A percentile compares a stretch with the other conserved stretches of the same genome.
These are phyloP conservation scores for Pandemis corylana DNA, from an alignment of 2,888 invertebrate species.

Conservation along the genomic window DNA sequence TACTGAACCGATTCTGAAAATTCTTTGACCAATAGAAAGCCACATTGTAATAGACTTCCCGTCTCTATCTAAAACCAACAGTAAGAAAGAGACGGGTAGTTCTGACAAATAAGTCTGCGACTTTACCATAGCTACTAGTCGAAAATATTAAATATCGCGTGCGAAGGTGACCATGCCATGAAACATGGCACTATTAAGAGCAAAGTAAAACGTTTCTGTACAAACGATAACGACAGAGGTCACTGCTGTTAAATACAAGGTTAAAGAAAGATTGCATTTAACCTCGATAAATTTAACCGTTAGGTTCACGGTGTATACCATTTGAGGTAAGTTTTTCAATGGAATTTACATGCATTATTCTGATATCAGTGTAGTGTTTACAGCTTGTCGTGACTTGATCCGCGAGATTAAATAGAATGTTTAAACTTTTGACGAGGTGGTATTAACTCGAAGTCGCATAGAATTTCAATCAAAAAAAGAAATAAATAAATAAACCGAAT, in stretches of 20 bases:
- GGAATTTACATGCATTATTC: conserved; percentile 6
- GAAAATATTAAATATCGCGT: conserved; percentile 19
- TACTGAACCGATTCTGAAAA: no score
- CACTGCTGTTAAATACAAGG: background rate
- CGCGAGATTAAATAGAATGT: background rate
- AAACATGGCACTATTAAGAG: background rate
- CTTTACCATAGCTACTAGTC: no score
- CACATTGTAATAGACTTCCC: no score
- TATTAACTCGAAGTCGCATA: no score
- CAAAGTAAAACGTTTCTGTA: background rate
- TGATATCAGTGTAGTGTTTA: background rate
- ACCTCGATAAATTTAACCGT: conserved; percentile 12
- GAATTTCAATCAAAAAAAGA: no score
- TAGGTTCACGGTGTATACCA: conserved; percentile 20
- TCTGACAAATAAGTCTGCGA: no score
- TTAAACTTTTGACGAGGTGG: no score
- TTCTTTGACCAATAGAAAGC: no score
- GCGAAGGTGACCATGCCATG: background rate
- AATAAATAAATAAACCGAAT: no score
- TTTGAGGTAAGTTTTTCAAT: conserved; percentile 20
- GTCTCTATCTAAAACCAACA: no score
- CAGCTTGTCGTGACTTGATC: background rate
- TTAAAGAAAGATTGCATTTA: conserved; percentile 20
- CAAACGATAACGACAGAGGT: conserved; percentile 8
- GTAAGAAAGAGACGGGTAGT: no score